A percentile compares a stretch with the other conserved stretches of the same genome.
Conservation (phyloP, 2,797 vertebrate species). For the Carduelis carduelis region DNA sequence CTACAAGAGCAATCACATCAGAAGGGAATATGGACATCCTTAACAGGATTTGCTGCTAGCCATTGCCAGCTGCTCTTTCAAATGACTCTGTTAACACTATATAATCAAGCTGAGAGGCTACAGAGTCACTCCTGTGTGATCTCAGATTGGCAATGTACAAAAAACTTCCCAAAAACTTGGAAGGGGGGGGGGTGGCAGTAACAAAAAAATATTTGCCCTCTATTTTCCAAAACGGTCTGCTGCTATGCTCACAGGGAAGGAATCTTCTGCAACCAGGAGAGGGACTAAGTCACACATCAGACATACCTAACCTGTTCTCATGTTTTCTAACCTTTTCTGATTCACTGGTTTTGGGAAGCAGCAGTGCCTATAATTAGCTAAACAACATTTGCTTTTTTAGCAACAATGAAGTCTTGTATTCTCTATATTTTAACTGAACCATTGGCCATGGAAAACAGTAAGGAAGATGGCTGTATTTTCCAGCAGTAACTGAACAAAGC, state of each 20-base stretch:
- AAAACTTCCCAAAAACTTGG: not conserved
- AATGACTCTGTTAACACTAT: not conserved
- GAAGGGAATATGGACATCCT: not conserved
- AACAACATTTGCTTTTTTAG: not conserved
- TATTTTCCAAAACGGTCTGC: not conserved
- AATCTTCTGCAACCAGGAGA: not conserved
- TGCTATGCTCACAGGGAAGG: not conserved
- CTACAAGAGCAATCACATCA: not conserved
- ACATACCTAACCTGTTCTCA: not conserved
- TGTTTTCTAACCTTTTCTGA: not conserved
- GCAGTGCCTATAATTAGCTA: not conserved
- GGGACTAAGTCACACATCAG: not conserved
- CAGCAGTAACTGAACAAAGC: not conserved
- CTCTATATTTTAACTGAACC: not conserved
- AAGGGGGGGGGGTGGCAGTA: not conserved
- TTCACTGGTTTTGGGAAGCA: not conserved
- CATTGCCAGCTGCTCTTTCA: not conserved
- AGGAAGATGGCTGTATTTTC: not conserved
- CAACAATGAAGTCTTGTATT: not conserved
- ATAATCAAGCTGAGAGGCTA: not conserved
- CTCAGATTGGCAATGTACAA: not conserved
- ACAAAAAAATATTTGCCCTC: not conserved
- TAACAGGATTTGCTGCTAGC: not conserved
- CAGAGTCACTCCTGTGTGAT: not conserved
- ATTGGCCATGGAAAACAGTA: not conserved